Evolutionary conservation across 1,140 invertebrate genomes (phyloP), one percentile per base, ranked within the genome.

Genomic region (Drosophila cardini): DNA sequence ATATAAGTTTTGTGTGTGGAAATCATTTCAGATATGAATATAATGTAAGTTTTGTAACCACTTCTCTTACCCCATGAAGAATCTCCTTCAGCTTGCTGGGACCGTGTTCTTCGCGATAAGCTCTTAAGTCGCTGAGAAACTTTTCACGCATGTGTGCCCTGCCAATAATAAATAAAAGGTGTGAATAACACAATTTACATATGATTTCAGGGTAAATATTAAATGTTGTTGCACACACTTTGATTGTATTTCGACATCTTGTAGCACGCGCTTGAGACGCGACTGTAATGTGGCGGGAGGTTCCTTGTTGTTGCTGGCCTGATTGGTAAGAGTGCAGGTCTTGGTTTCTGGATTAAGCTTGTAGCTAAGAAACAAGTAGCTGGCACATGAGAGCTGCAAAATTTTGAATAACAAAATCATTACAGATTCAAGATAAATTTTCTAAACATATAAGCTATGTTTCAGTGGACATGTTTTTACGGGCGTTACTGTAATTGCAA

Each of bases 101-200:
- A 45, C 95, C 96, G 92, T 96, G 96, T 6, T 94, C 95, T 91
- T 99, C 98, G 57, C 98, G 95, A 2, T 97, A 96, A 93, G 99
- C 98, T 7, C 98, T 94, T 32, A 99, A 93, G 93, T 99, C 99
- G 18, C 95, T 94, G 45, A 99, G 92, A 93, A 99, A 99, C 93
- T 99, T 99, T 92, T 99, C 99, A 92, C 99, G 98, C 93, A 99
- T 96, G 92, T 99, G 98, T 5, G 97, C 97, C 93, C 97, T 98
- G 91, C 57, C 93, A 81, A 56, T 53, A 55, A 78, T 48, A 58
- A 65, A 42, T 21, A 9, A 53, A 11, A 46, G 16, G 30, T 50
- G 34, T 10, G 2, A 52, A 67, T n/a, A 2, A 15, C 30, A 34
- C 5, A 6, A 53, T 30, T 8, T 42, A 53, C 50, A 72, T 58